phyloP scores from a whole-genome alignment of 1,140 invertebrate genomes.

The Diploscapter pachys region DNA sequence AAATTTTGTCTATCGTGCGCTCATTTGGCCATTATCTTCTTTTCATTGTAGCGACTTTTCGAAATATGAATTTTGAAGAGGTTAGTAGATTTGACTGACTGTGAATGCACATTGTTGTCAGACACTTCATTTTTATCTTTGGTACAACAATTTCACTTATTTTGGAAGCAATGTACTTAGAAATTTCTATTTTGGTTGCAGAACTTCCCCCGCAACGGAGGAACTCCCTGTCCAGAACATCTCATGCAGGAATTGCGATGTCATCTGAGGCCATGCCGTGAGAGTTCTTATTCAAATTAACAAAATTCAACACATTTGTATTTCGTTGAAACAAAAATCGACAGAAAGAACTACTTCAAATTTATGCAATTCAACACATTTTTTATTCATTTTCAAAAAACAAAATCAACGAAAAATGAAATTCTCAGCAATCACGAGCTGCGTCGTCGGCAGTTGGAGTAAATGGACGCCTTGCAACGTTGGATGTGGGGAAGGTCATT shows the following conservation, averaged over 20 bases:
- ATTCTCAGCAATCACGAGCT: conserved; percentile 39
- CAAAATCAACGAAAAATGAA: conserved; percentile 23
- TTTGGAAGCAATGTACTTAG: no score
- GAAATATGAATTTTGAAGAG: no score
- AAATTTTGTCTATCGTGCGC: no score
- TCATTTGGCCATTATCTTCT: no score
- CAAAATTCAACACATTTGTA: conserved; percentile 15
- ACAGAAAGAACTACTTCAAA: conserved; percentile 3
- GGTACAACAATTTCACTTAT: no score
- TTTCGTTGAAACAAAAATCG: neutral
- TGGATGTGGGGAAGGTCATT: conserved; percentile 38
- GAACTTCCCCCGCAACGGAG: conserved; percentile 68
- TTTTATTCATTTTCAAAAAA: neutral
- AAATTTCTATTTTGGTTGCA: conserved; percentile 33
- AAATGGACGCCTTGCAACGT: conserved; percentile 52
- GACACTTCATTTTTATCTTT: no score
- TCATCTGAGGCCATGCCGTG: conserved; percentile 59
- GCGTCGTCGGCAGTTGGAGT: conserved; percentile 50
- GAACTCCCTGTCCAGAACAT: conserved; percentile 67
- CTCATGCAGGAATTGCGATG: conserved; percentile 61
- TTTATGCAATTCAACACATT: neutral
- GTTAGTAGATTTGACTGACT: no score
- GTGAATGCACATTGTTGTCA: no score
- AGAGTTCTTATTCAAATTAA: conserved; percentile 26
- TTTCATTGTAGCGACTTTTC: conserved; percentile 27